phyloP scores from a whole-genome alignment of 1,140 invertebrate species.

The Pachyrhynchus sulphureomaculatus region DNA sequence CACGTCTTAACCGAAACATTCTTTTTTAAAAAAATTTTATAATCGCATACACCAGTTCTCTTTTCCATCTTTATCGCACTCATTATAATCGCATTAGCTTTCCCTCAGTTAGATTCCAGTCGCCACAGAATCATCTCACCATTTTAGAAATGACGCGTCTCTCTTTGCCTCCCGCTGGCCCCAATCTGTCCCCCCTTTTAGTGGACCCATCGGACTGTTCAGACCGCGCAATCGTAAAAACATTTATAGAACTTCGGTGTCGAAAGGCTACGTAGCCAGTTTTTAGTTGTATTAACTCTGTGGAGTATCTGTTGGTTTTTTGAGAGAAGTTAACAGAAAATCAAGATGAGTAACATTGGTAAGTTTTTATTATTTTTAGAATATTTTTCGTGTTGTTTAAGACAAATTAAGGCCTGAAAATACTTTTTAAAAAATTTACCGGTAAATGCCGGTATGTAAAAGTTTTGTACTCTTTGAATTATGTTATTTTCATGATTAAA shows the following conservation, averaged over 20 bases:
- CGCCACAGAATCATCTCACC: background rate
- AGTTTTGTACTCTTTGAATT: no score
- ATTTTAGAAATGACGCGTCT: background rate
- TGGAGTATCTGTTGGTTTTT: background rate
- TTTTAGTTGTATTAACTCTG: background rate
- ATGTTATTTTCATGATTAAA: no score
- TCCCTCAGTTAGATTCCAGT: background rate
- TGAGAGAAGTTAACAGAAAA: background rate
- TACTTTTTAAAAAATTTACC: no score
- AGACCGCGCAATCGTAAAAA: constrained; percentile 8
- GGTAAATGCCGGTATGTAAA: no score
- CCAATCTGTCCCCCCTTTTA: background rate
- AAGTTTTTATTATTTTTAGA: background rate
- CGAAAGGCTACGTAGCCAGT: background rate
- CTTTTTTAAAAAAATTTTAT: no score
- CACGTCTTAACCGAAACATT: no score
- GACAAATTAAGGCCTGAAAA: no score
- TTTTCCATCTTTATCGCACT: no score
- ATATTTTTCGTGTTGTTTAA: background rate
- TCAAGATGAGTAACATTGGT: constrained; percentile 14
- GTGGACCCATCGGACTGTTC: background rate
- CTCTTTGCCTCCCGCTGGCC: background rate
- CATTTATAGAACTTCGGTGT: constrained; percentile 3
- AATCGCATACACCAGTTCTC: no score
- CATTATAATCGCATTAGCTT: no score